These are phyloP conservation scores for Miichthys miiuy DNA, from an alignment of 2,797 vertebrate species.

Conservation along the genomic window DNA sequence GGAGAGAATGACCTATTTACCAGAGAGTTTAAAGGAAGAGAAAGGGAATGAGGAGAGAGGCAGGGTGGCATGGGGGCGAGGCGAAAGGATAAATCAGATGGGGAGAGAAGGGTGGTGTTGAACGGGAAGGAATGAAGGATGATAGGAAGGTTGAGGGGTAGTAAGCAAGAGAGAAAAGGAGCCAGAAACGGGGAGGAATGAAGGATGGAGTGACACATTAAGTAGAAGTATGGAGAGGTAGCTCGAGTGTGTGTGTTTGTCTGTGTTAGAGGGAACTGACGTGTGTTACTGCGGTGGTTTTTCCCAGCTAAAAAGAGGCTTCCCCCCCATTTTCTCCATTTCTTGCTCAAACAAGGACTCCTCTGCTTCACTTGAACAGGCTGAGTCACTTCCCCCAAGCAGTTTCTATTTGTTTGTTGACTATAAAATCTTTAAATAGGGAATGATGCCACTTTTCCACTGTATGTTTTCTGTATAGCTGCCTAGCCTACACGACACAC, in stretches of 20 bases:
- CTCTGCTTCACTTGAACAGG: conserved; percentile 38
- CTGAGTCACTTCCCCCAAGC: conserved; percentile 52
- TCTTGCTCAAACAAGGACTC: conserved; percentile 59
- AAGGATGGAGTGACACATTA: conserved; percentile 39
- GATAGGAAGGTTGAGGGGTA: conserved; percentile 17
- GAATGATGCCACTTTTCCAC: conserved; percentile 43
- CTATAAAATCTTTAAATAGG: conserved; percentile 36
- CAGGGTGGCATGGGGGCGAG: neutral
- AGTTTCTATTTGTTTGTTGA: conserved; percentile 25
- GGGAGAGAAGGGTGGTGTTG: conserved; percentile 23
- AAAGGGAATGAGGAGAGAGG: conserved; percentile 1
- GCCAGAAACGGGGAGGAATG: conserved; percentile 39
- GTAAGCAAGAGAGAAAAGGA: neutral
- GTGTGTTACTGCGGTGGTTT: conserved; percentile 31
- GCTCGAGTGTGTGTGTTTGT: conserved; percentile 19
- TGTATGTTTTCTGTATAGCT: conserved; percentile 49
- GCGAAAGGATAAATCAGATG: conserved; percentile 44
- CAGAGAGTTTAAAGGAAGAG: conserved; percentile 57
- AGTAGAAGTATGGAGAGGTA: conserved; percentile 30
- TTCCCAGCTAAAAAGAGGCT: conserved; percentile 59
- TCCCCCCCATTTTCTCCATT: conserved; percentile 39
- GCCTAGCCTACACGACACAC: neutral
- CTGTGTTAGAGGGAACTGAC: conserved; percentile 18
- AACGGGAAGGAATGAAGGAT: conserved; percentile 31
- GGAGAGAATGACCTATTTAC: conserved; percentile 77